Evolutionary conservation across 2,113 vertebrate species (phyloP).

Genomic region (Dromas ardeola): DNA sequence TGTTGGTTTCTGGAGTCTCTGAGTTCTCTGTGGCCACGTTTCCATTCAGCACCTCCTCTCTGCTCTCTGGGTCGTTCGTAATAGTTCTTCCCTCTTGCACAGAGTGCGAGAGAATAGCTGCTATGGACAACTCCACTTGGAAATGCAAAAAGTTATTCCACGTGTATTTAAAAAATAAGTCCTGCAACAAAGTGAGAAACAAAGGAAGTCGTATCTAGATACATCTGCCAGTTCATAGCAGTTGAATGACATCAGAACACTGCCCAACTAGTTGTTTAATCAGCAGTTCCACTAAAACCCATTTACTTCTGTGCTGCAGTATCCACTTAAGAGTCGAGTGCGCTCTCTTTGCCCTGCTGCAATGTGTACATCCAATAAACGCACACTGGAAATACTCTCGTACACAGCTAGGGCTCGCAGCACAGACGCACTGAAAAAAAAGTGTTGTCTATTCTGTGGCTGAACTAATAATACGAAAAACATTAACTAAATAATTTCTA

Average conservation of each 20-base stretch:
- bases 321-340: rapidly evolving
- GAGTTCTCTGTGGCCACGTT: background rate
- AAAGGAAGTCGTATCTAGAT: background rate
- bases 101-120: conserved; percentile 88
- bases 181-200: conserved; percentile 67
- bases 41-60: conserved; percentile 50
- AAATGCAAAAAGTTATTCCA: conserved; percentile 99
- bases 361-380: rapidly evolving
- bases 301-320: rapidly evolving
- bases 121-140: conserved; percentile 96
- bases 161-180: conserved; percentile 96
- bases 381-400: background rate
- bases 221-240: rapidly evolving
- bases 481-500: background rate
- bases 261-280: background rate
- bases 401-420: background rate
- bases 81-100: conserved; percentile 68
- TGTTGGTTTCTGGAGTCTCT: background rate
- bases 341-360: background rate
- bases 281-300: background rate
- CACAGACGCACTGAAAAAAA: background rate
- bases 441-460: background rate
- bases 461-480: background rate
- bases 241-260: rapidly evolving
- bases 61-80: background rate